Evolutionary conservation across 2,888 invertebrate species (phyloP).

Genomic region (Ernsta delagoae): DNA sequence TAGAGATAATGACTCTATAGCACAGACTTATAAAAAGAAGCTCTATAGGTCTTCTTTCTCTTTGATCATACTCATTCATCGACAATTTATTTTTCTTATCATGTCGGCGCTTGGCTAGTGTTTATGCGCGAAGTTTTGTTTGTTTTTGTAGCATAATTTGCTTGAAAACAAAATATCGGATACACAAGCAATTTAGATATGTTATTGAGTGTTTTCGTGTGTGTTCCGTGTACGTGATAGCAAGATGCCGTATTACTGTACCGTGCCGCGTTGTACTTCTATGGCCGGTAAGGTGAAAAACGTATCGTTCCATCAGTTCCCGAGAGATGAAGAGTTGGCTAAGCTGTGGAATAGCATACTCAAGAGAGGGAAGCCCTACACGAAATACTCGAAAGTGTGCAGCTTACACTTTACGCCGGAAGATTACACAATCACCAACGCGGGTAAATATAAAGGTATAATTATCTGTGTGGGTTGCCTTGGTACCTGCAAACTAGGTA

Average conservation of each 20-base stretch:
- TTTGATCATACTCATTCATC: too few relatives aligned
- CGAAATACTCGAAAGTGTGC: slow-evolving; percentile 82
- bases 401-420: slow-evolving; percentile 76
- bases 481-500: too few relatives aligned
- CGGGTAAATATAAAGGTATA: slow-evolving; percentile 77
- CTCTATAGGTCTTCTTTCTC: too few relatives aligned
- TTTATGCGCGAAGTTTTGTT: slow-evolving; percentile 76
- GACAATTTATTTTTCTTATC: slow-evolving; percentile 47
- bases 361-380: slow-evolving; percentile 79
- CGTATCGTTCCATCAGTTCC: slow-evolving; percentile 57
- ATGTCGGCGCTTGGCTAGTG: slow-evolving; percentile 69
- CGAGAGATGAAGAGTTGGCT: too few relatives aligned
- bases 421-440: slow-evolving; percentile 76
- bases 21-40: too few relatives aligned
- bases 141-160: slow-evolving; percentile 59
- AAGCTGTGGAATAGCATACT: slow-evolving; percentile 50
- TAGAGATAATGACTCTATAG: too few relatives aligned
- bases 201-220: slow-evolving; percentile 42
- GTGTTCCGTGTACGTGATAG: slow-evolving; percentile 46
- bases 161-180: slow-evolving; percentile 21
- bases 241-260: slow-evolving; percentile 82
- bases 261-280: slow-evolving; percentile 80
- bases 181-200: slow-evolving; percentile 38
- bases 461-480: neutral
- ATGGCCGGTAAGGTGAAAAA: slow-evolving; percentile 82